Percentiles rank a stretch among this genome's conserved stretches.
These are phyloP conservation scores for Lepidonotus clava DNA, from an alignment of 2,888 invertebrate genomes.

Conservation along the genomic window DNA sequence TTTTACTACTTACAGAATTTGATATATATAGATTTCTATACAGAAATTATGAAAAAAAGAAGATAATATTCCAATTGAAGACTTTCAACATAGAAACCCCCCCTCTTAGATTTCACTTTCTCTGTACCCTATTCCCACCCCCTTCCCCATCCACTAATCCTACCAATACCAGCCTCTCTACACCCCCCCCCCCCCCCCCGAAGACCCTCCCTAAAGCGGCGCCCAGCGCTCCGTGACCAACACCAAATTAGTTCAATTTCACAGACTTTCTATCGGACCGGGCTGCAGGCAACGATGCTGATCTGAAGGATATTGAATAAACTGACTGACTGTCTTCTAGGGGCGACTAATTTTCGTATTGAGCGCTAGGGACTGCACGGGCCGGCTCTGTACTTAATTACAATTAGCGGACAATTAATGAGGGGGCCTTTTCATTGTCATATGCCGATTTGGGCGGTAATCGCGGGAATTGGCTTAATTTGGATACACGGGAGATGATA, in stretches of 20 bases:
- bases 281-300: background rate
- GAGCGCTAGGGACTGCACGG: slow-evolving; percentile 40
- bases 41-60: too few relatives aligned
- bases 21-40: too few relatives aligned
- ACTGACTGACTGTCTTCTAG: slow-evolving; percentile 39
- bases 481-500: slow-evolving; percentile 25
- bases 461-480: slow-evolving; percentile 54
- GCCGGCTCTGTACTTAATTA: slow-evolving; percentile 31
- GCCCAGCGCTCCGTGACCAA: background rate
- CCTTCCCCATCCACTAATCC: background rate
- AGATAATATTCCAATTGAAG: too few relatives aligned
- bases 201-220: background rate
- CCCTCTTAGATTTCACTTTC: too few relatives aligned
- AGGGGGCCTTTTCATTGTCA: slow-evolving; percentile 42
- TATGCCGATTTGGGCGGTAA: slow-evolving; percentile 18
- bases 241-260: slow-evolving; percentile 43
- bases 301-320: slow-evolving; percentile 45
- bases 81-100: too few relatives aligned
- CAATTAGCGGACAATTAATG: slow-evolving; percentile 56
- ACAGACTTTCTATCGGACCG: background rate
- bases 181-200: background rate
- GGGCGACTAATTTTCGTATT: slow-evolving; percentile 47
- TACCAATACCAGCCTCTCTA: background rate
- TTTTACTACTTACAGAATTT: too few relatives aligned
- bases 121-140: too few relatives aligned